These are phyloP conservation scores for Blomia tropicalis DNA, from an alignment of 2,888 invertebrate species.

Conservation along the genomic window DNA sequence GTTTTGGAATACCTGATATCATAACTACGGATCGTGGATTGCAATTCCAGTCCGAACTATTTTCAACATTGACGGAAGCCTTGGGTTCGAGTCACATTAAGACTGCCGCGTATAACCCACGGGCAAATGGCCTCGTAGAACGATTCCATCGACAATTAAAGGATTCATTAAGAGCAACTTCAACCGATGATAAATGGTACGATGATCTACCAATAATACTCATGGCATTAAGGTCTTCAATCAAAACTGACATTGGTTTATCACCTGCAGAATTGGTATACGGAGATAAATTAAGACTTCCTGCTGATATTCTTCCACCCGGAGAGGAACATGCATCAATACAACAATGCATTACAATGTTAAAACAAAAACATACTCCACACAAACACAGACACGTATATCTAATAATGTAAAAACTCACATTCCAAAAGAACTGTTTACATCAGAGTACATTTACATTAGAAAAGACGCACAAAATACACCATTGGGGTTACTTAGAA, in stretches of 20 bases:
- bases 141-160: slow-evolving; percentile 20
- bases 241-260: neutral
- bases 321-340: neutral
- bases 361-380: neutral
- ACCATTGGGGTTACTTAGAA: neutral
- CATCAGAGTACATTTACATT: neutral
- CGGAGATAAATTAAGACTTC: neutral
- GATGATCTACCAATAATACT: neutral
- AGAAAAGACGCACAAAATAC: neutral
- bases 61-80: neutral
- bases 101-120: slow-evolving; percentile 25
- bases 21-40: slow-evolving; percentile 34
- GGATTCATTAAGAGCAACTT: neutral
- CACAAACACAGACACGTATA: neutral
- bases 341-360: neutral
- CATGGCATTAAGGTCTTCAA: neutral
- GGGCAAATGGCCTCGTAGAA: slow-evolving; percentile 19
- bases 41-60: slow-evolving; percentile 31
- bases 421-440: neutral
- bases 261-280: neutral
- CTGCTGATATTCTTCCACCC: neutral
- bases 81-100: neutral
- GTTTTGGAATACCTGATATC: slow-evolving; percentile 25
- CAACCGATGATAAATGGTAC: neutral
- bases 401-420: neutral